Base-by-base conservation (phyloP, 2,797 vertebrate species). In the Trachops cirrhosus region DNA sequence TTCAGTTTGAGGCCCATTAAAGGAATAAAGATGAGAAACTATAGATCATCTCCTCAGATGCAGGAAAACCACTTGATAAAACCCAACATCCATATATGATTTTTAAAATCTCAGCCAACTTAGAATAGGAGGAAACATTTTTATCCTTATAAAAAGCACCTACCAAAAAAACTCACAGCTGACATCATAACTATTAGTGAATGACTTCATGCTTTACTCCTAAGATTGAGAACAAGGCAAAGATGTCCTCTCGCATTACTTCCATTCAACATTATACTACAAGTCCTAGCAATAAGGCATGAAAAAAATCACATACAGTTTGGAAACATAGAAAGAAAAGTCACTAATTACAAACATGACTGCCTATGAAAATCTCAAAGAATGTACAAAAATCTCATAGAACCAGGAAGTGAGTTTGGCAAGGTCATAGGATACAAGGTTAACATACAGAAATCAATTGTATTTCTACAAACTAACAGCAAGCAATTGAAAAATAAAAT, bases 251-350 rank as follows among this genome's bases (percentile, higher is more conserved):
- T 73, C 59, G 84, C 19, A 39, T 24, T 71, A 86, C 22, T 90
- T 59, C 32, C 22, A 94, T 26, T 70, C 34, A 62, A 62, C 41
- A 79, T 4, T 50, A 19, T 48, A 77, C 70, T 22, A 57, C 29
- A 74, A 85, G 54, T 79, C 71, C 67, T 71, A 73, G 41, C 24
- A 85, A 39, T 64, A 62, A 89, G 62, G 15, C 32, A 92, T 89
- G 50, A 54, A 84, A 88, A 87, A 84, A 71, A 85, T 22, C 19
- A 52, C 37, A 74, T 29, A 85, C 22, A 34, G 32, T 79, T 34
- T 67, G 14, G 54, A 93, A 95, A 64, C 5, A 21, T 73, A 73
- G 44, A 89, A 85, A 84, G 79, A 93, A 95, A 95, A 80, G 44
- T 29, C 34, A 75, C n/a, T 48, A 54, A 5, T 21, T 64, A 48